Conservation (phyloP, 2,797 vertebrate genomes). For the Epinephelus awoara region DNA sequence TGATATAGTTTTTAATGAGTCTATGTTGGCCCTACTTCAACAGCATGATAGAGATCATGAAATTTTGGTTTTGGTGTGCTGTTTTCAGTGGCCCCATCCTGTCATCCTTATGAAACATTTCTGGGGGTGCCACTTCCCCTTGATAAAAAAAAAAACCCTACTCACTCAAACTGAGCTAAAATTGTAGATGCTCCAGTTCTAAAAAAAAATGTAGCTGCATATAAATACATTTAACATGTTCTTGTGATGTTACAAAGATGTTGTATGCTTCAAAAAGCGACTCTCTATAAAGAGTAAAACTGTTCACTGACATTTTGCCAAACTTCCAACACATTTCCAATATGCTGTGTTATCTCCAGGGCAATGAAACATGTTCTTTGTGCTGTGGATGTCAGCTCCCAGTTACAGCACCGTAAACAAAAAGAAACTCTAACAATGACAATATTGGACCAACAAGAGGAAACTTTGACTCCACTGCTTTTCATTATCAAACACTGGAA, state of each 20-base stretch:
- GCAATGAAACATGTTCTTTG: conserved; percentile 23
- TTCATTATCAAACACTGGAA: conserved; percentile 63
- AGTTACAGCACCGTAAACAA: conserved; percentile 18
- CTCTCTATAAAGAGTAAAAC: not conserved
- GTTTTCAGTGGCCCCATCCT: no score
- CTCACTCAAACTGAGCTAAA: not conserved
- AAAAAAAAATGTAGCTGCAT: not conserved
- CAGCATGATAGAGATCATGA: no score
- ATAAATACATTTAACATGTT: not conserved
- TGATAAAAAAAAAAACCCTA: not conserved
- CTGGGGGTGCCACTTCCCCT: not conserved
- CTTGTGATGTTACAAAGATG: not conserved
- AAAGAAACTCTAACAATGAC: conserved; percentile 14
- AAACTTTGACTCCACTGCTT: conserved; percentile 43
- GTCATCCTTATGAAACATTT: not conserved
- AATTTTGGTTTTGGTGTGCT: no score
- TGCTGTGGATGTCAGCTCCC: conserved; percentile 13
- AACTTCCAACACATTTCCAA: conserved; percentile 31
- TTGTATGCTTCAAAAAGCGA: conserved; percentile 4
- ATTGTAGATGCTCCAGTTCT: not conserved
- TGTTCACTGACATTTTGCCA: conserved; percentile 3
- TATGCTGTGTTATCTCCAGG: conserved; percentile 15
- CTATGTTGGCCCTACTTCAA: no score
- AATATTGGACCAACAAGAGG: conserved; percentile 35
- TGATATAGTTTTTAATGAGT: no score